These are phyloP conservation scores for Arion vulgaris DNA, from an alignment of 1,140 invertebrate species.

Conservation along the genomic window DNA sequence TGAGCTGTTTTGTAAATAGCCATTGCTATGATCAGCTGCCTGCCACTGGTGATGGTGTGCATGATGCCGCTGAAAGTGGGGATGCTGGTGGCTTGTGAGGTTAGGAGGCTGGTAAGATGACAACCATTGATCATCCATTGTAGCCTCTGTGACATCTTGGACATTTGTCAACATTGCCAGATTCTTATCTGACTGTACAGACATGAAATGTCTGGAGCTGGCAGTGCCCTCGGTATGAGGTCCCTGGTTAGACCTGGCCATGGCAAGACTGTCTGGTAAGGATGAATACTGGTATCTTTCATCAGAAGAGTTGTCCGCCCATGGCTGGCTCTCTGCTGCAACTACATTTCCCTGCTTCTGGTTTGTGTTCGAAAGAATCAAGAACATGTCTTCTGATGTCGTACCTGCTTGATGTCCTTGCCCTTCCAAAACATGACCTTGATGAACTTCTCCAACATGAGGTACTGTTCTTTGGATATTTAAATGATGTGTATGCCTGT, in stretches of 20 bases:
- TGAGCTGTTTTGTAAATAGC: not conserved
- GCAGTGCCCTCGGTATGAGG: not conserved
- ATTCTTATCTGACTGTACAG: not conserved
- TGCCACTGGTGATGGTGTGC: not conserved
- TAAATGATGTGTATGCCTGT: not conserved
- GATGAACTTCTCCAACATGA: not conserved
- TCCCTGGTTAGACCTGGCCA: not conserved
- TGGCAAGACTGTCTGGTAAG: not conserved
- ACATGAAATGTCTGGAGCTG: not conserved
- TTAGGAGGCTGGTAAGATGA: not conserved
- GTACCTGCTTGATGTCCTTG: not conserved
- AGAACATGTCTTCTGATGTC: not conserved
- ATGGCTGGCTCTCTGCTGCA: not conserved
- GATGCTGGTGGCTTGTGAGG: not conserved
- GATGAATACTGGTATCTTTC: not conserved
- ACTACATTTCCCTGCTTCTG: not conserved
- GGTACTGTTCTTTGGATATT: not conserved
- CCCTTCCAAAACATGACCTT: not conserved
- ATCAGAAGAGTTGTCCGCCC: not conserved
- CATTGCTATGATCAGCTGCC: not conserved
- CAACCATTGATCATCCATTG: not conserved
- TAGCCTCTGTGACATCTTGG: not conserved
- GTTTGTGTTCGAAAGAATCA: not conserved
- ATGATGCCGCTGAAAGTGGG: not conserved
- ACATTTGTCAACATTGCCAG: not conserved